phyloP scores from a whole-genome alignment of 2,888 invertebrate genomes.

The Phalangium opilio region DNA sequence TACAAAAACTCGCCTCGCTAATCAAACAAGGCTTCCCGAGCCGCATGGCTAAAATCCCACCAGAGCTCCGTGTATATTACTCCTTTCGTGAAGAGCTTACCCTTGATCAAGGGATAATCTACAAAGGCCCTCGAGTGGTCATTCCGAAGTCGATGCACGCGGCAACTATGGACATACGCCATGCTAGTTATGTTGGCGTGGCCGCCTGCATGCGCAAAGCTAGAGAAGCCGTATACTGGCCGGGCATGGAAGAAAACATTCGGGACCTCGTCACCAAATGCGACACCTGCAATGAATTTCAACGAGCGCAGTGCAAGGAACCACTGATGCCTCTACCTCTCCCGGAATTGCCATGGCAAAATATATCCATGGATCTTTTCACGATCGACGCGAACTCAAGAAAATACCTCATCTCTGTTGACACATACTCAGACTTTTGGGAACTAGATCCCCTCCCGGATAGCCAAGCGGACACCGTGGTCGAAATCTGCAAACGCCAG shows the following conservation, averaged over 20 bases:
- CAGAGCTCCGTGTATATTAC: not conserved
- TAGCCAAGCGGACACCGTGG: constrained; percentile 1
- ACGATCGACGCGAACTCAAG: not conserved
- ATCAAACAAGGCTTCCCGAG: constrained; percentile 4
- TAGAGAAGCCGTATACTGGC: constrained; percentile 5
- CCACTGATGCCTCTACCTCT: constrained; percentile 1
- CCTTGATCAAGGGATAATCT: constrained; percentile 4
- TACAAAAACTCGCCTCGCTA: not conserved
- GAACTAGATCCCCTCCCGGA: constrained; percentile 1
- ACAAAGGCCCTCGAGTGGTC: constrained; percentile 1
- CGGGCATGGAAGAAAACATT: not conserved
- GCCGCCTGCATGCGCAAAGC: constrained; percentile 4
- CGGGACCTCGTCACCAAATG: constrained; percentile 1
- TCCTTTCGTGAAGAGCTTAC: constrained; percentile 2
- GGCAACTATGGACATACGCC: not conserved
- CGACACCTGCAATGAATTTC: constrained; percentile 1
- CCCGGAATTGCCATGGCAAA: constrained; percentile 6
- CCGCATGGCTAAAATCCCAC: not conserved
- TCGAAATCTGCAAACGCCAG: constrained; percentile 2
- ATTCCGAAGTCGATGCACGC: constrained; percentile 1
- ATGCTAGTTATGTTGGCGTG: constrained; percentile 2
- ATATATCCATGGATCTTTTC: constrained; percentile 4
- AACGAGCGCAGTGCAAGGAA: constrained; percentile 2
- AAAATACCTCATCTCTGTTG: constrained; percentile 2
- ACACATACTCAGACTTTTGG: constrained; percentile 5